Conservation (phyloP, 2,888 invertebrate genomes). For the Mystacides longicornis region DNA sequence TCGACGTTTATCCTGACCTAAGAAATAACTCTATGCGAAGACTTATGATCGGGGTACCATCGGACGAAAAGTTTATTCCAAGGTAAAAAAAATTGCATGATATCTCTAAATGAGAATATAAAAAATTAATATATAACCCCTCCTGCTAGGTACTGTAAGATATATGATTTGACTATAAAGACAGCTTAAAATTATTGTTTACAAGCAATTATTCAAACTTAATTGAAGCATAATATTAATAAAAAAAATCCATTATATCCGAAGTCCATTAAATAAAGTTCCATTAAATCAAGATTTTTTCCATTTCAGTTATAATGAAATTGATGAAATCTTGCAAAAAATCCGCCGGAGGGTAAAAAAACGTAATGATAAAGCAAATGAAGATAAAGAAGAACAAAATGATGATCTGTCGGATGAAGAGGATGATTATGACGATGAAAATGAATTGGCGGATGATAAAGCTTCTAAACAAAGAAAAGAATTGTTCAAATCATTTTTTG, state of each 20-base stretch:
- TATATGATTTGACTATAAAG: no score
- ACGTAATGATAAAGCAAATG: slow-evolving; percentile 10
- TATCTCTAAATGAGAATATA: no score
- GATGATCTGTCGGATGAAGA: slow-evolving; percentile 31
- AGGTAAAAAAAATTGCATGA: no score
- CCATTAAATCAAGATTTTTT: no score
- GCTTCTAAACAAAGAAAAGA: slow-evolving; percentile 27
- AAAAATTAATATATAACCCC: no score
- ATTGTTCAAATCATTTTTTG: background rate
- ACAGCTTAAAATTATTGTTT: no score
- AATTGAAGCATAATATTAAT: no score
- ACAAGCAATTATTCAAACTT: no score
- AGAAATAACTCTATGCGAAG: slow-evolving; percentile 61
- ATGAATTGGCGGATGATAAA: slow-evolving; percentile 25
- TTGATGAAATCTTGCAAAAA: slow-evolving; percentile 27
- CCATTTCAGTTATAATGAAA: slow-evolving; percentile 32
- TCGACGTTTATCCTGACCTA: slow-evolving; percentile 64
- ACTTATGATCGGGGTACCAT: slow-evolving; percentile 63
- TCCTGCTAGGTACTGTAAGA: no score
- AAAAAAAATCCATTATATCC: no score
- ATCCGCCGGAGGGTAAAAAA: background rate
- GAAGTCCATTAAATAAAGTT: no score
- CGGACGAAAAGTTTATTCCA: slow-evolving; percentile 60
- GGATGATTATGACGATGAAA: slow-evolving; percentile 26
- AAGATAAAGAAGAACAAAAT: slow-evolving; percentile 17